Evolutionary conservation across 2,888 invertebrate genomes (phyloP).

Genomic region (Achlya flavicornis): DNA sequence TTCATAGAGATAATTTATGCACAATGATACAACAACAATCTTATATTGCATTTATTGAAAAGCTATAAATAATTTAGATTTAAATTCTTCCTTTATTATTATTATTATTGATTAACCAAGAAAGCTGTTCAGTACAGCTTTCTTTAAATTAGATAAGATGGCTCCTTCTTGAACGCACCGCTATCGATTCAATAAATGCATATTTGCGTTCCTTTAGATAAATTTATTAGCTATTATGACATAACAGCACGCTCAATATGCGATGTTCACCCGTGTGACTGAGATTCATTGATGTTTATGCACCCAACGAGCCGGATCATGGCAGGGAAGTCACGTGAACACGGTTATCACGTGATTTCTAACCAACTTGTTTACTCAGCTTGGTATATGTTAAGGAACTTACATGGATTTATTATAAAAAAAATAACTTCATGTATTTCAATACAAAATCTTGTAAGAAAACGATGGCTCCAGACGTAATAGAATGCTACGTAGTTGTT

Average conservation of each 20-base stretch:
- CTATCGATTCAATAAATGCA: not conserved
- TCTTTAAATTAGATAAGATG: no score
- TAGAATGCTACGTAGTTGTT: no score
- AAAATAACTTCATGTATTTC: not conserved
- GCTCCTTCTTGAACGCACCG: no score
- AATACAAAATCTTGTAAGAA: no score
- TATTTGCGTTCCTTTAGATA: not conserved
- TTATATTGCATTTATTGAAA: no score
- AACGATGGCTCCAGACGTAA: no score
- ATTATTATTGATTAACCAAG: no score
- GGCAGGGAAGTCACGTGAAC: conserved; percentile 48
- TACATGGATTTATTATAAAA: not conserved
- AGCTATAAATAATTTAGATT: no score
- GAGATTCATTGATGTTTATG: conserved; percentile 46
- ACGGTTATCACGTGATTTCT: not conserved
- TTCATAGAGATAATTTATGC: no score
- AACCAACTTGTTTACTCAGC: not conserved
- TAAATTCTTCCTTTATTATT: not conserved
- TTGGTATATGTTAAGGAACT: not conserved
- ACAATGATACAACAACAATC: no score
- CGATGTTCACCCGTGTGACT: conserved; percentile 20
- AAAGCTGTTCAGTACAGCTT: no score
- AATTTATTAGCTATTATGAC: conserved; percentile 6
- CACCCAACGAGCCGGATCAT: conserved; percentile 41
- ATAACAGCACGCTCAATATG: not conserved